These are phyloP conservation scores for Gouania willdenowi DNA, from an alignment of 2,797 vertebrate species.

Conservation along the genomic window DNA sequence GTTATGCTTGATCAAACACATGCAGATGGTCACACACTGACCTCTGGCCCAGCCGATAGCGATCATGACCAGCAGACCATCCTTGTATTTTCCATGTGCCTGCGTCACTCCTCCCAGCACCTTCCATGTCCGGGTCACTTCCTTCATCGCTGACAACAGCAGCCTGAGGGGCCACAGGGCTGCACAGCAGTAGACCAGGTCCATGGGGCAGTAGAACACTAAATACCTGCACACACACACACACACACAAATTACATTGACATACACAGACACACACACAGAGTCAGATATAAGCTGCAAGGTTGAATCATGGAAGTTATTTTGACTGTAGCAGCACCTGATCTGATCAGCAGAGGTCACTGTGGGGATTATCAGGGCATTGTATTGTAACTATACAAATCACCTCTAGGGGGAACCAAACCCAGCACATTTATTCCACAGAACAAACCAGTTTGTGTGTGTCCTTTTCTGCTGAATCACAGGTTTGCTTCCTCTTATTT, in stretches of 20 bases:
- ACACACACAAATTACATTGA: background rate
- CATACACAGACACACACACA: background rate
- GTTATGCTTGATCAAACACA: no score
- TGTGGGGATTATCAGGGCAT: no score
- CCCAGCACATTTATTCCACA: no score
- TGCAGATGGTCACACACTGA: slow-evolving; percentile 45
- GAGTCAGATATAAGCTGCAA: no score
- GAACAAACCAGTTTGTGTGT: no score
- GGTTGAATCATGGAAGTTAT: no score
- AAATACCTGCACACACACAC: slow-evolving; percentile 81
- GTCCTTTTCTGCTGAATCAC: no score
- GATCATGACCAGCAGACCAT: slow-evolving; percentile 90
- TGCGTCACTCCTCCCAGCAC: slow-evolving; percentile 84
- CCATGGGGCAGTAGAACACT: slow-evolving; percentile 89
- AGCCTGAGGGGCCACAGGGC: slow-evolving; percentile 81
- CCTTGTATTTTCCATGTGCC: slow-evolving; percentile 83
- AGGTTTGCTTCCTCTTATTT: no score
- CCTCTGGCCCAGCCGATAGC: slow-evolving; percentile 94
- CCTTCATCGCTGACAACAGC: slow-evolving; percentile 89
- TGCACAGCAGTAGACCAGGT: slow-evolving; percentile 78
- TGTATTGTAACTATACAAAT: no score
- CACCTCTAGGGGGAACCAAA: no score
- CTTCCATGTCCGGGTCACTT: slow-evolving; percentile 95
- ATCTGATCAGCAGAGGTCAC: no score
- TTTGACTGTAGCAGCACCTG: no score